A percentile compares a stretch with the other conserved stretches of the same genome.
These are phyloP conservation scores for Drosophila tanythrix DNA, from an alignment of 2,888 invertebrate genomes.

Conservation along the genomic window DNA sequence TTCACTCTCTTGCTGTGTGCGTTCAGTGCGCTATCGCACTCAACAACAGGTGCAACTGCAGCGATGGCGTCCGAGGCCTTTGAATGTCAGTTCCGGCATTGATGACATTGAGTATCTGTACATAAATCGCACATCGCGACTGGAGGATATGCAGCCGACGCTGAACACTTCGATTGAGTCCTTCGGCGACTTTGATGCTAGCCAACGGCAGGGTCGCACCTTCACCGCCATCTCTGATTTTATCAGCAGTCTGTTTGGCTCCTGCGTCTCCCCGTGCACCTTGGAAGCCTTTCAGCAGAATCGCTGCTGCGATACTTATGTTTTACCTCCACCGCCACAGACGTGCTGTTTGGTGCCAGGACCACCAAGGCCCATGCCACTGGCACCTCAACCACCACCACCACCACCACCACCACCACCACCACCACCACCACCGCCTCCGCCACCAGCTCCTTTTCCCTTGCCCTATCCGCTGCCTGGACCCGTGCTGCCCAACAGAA, in stretches of 20 bases:
- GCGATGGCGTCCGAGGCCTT: conserved; percentile 39
- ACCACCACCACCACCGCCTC: conserved; percentile 36
- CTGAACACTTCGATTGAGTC: conserved; percentile 68
- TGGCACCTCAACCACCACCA: conserved; percentile 10
- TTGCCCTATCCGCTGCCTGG: conserved; percentile 35
- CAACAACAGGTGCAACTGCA: conserved; percentile 55
- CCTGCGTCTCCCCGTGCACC: conserved; percentile 76
- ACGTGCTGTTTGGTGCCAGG: conserved; percentile 39
- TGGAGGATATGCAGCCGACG: conserved; percentile 54
- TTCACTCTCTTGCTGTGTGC: background rate
- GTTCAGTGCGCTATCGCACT: conserved; percentile 45
- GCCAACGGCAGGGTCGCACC: conserved; percentile 72
- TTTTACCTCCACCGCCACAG: conserved; percentile 39
- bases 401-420: conserved; percentile 19
- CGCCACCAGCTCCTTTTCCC: conserved; percentile 44
- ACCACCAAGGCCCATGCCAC: conserved; percentile 26
- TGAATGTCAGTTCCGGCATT: conserved; percentile 31
- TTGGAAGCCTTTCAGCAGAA: conserved; percentile 71
- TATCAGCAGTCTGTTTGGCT: conserved; percentile 57
- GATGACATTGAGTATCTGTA: conserved; percentile 44
- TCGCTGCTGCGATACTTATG: conserved; percentile 70
- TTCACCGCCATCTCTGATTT: conserved; percentile 68
- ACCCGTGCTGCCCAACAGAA: conserved; percentile 24
- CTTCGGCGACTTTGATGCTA: conserved; percentile 65
- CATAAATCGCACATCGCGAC: conserved; percentile 48